phyloP scores from a whole-genome alignment of 2,113 vertebrate genomes.

The Syngnathoides biaculeatus region DNA sequence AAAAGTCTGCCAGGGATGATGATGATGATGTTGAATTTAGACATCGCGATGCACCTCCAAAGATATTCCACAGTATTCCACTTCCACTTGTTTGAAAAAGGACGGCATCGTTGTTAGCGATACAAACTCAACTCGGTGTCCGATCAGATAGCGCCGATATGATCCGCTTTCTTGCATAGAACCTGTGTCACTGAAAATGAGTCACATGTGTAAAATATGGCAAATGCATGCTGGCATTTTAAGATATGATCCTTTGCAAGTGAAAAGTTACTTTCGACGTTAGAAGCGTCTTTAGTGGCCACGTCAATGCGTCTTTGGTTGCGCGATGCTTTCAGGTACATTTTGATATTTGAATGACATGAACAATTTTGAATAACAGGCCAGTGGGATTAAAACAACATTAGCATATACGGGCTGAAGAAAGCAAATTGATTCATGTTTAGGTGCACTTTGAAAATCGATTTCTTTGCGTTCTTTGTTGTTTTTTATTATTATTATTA shows the following conservation, averaged over 20 bases:
- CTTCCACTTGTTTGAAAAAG: background rate
- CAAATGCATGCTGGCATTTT: background rate
- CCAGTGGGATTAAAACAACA: too few species aligned
- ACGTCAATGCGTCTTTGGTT: conserved; percentile 15
- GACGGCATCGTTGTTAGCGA: background rate
- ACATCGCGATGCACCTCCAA: background rate
- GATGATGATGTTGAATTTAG: background rate
- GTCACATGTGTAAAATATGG: background rate
- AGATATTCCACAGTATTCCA: background rate
- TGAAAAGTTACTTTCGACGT: background rate
- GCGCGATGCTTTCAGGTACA: background rate
- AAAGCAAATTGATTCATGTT: background rate
- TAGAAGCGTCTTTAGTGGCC: background rate
- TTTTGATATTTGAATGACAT: background rate
- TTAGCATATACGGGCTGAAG: too few species aligned
- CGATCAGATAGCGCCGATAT: background rate
- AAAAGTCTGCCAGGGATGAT: background rate
- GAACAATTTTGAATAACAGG: background rate
- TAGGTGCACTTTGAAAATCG: background rate
- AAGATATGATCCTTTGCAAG: background rate
- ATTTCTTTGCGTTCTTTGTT: background rate
- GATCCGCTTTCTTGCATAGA: background rate
- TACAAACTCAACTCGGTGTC: background rate
- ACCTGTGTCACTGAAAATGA: background rate
- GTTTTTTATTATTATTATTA: too few species aligned